Conservation (phyloP, 2,888 invertebrate genomes). For the Odontocolon sp. region DNA sequence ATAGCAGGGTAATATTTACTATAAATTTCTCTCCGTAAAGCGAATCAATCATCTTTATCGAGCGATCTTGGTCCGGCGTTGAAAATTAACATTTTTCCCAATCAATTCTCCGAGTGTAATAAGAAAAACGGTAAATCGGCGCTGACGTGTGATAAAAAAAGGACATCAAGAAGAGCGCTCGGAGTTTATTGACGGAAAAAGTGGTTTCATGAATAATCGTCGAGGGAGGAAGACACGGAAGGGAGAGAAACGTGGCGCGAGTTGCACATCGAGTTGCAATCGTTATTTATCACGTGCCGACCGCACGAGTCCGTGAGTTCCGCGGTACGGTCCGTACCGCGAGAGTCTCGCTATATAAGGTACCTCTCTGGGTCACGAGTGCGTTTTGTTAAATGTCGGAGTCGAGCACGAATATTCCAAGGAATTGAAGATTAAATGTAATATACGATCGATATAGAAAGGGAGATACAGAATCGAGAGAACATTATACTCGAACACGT, state of each 20-base stretch:
- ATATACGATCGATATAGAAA: neutral
- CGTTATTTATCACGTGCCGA: constrained; percentile 9
- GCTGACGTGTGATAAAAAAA: neutral
- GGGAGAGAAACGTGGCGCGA: neutral
- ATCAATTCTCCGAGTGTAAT: neutral
- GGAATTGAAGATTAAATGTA: constrained; percentile 5
- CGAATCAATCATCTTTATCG: no score
- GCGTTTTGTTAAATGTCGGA: constrained; percentile 13
- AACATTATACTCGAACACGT: neutral
- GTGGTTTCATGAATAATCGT: neutral
- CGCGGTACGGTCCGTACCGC: neutral
- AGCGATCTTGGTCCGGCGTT: no score
- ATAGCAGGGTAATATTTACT: no score
- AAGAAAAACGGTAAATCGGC: neutral
- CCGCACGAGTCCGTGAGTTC: neutral
- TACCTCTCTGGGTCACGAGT: neutral
- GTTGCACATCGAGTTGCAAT: neutral
- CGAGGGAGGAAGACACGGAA: no score
- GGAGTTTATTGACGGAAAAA: neutral
- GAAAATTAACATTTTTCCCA: neutral
- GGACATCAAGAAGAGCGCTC: neutral
- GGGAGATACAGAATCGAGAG: neutral
- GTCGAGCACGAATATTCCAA: neutral
- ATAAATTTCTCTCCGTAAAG: no score
- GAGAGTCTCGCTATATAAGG: neutral